Percentiles rank a stretch among this genome's conserved stretches.
Conservation (phyloP, 2,113 vertebrate species). For the Gymnocephalus cernua region DNA sequence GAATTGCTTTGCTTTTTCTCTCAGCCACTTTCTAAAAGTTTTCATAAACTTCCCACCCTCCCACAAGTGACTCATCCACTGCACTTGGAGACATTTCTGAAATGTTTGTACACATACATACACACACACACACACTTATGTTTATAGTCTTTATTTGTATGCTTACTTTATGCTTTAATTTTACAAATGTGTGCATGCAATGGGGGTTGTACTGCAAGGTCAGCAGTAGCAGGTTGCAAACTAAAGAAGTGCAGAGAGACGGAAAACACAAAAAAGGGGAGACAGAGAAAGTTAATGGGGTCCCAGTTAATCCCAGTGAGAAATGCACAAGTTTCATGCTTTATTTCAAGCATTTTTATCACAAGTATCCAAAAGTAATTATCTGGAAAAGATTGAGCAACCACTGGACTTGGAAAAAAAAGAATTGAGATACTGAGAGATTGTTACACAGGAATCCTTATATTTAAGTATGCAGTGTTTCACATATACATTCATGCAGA, state of each 20-base stretch:
- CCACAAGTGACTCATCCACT: constrained; percentile 6
- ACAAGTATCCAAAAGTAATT: background rate
- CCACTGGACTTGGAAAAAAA: background rate
- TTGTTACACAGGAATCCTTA: background rate
- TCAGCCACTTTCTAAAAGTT: background rate
- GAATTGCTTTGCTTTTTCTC: background rate
- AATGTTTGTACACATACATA: background rate
- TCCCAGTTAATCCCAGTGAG: constrained; percentile 5
- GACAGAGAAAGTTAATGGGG: constrained; percentile 7
- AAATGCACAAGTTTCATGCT: background rate
- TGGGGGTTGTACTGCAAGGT: background rate
- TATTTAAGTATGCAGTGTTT: background rate
- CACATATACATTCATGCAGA: no score
- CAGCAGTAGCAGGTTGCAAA: background rate
- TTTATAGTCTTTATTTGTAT: background rate
- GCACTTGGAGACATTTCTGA: background rate
- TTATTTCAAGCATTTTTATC: background rate
- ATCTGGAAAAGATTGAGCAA: background rate
- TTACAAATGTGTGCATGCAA: background rate
- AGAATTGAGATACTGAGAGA: background rate
- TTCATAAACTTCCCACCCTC: background rate
- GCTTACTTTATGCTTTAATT: background rate
- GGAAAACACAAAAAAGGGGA: background rate
- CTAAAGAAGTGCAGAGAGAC: background rate
- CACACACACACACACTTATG: background rate